phyloP scores from a whole-genome alignment of 2,888 invertebrate species.

The Augiades crinisus region DNA sequence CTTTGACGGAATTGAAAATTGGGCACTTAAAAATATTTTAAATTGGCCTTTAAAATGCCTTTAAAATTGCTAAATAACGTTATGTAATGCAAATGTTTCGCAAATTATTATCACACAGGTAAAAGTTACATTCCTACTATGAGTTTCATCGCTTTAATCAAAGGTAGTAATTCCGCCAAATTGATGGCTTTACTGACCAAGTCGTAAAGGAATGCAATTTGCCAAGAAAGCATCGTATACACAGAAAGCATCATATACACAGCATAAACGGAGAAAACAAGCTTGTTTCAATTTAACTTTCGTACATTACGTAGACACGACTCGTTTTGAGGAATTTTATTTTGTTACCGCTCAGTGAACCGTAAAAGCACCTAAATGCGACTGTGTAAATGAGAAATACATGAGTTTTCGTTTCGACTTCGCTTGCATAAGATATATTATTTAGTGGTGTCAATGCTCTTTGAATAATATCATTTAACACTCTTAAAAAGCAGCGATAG shows the following conservation, averaged over 20 bases:
- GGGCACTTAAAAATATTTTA: too few species aligned
- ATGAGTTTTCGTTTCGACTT: too few species aligned
- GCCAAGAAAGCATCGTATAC: slow-evolving; percentile 27
- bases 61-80: too few species aligned
- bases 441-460: too few species aligned
- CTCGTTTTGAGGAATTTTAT: slow-evolving; percentile 3
- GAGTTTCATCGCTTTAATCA: background rate
- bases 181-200: slow-evolving; percentile 5
- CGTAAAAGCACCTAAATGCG: background rate
- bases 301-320: slow-evolving; percentile 12
- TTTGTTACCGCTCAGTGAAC: background rate
- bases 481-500: too few species aligned
- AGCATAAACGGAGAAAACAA: slow-evolving; percentile 35
- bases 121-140: too few species aligned
- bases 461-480: too few species aligned
- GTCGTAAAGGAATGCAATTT: slow-evolving; percentile 15
- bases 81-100: too few species aligned
- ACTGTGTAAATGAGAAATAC: background rate
- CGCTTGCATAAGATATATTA: too few species aligned
- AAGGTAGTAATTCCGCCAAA: slow-evolving; percentile 7
- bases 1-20: too few species aligned
- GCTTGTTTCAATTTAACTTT: slow-evolving; percentile 34
- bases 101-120: too few species aligned
- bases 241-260: slow-evolving; percentile 26
- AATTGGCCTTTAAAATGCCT: too few species aligned